These are phyloP conservation scores for Mylabris sibirica DNA, from an alignment of 2,888 invertebrate genomes.

Conservation along the genomic window DNA sequence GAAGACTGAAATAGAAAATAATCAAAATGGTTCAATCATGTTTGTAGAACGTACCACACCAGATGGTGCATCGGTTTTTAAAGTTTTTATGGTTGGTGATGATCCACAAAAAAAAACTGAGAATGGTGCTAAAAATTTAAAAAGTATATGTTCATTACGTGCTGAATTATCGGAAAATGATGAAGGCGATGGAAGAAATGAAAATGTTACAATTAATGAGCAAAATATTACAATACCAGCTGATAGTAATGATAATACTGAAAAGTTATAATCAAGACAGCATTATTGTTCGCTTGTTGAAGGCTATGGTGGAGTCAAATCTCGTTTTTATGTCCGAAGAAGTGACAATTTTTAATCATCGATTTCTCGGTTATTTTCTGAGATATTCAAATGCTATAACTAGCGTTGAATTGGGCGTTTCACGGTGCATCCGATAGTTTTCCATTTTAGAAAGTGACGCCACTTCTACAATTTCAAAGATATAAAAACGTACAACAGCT, in stretches of 20 bases:
- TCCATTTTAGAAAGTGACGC: too few relatives aligned
- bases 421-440: too few relatives aligned
- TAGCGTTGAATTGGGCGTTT: too few relatives aligned
- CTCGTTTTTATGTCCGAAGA: too few relatives aligned
- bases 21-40: constrained; percentile 64
- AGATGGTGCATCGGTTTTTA: constrained; percentile 60
- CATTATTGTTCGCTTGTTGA: background rate
- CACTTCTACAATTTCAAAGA: too few relatives aligned
- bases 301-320: too few relatives aligned
- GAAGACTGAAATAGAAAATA: constrained; percentile 24
- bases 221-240: constrained; percentile 38
- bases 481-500: too few relatives aligned
- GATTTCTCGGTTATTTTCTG: too few relatives aligned
- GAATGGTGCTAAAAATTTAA: constrained; percentile 30
- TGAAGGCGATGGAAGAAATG: constrained; percentile 27
- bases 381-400: too few relatives aligned
- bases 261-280: background rate
- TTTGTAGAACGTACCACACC: constrained; percentile 61
- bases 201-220: constrained; percentile 8
- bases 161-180: constrained; percentile 32
- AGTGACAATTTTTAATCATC: too few relatives aligned
- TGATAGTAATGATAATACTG: constrained; percentile 11
- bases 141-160: constrained; percentile 43
- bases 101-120: constrained; percentile 26
- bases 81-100: constrained; percentile 63